Evolutionary conservation across 2,888 invertebrate genomes (phyloP), one percentile per base, ranked within the genome.

Genomic region (Phortica magna): DNA sequence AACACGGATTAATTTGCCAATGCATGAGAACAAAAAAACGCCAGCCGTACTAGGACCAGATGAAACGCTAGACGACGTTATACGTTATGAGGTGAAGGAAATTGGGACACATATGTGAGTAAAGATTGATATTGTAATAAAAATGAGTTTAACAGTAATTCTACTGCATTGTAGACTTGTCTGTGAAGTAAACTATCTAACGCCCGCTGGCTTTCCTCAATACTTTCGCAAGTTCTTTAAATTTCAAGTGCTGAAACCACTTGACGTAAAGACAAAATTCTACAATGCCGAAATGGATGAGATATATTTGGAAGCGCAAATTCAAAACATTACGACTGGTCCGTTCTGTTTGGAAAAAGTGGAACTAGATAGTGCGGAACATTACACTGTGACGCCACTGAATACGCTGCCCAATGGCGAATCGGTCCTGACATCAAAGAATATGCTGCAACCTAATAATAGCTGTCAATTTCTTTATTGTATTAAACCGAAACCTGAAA

Each of bases 11-110:
- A 94, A 96, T 73, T 92, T 99, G 77, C 95, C 96, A 6, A 95
- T 95, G 82, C 94, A 94, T 84, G 95, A 95, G 85, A 94, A 94
- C 79, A 94, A 95, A 82, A 92, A 93, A 7, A 92, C 94, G 2
- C 94, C 94, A 7, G 93, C 93, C 0, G 93, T 94, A 84, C 91
- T 95, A 73, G 93, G 93, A 84, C 95, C 97, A 0, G 96, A 97
- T 86, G 95, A 96, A 89, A 98, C 97, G 12, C 94, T 98, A 17
- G 98, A 98, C 92, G 96, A 98, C 92, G 97, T 99, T 53, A 98
- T 99, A 89, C 97, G 98, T 89, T 98, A 99, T 93, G 99, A 99
- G 94, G 98, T 99, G n/a, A 99, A 99, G 92, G 99, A 99, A 93
- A 95, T 98, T 83, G 99, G 99, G 61, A 97, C 98, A 67, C 99